Evolutionary conservation across 2,797 vertebrate species (phyloP), one percentile per base, ranked within the genome.

Genomic region (Myoxocephalus aenaeus): DNA sequence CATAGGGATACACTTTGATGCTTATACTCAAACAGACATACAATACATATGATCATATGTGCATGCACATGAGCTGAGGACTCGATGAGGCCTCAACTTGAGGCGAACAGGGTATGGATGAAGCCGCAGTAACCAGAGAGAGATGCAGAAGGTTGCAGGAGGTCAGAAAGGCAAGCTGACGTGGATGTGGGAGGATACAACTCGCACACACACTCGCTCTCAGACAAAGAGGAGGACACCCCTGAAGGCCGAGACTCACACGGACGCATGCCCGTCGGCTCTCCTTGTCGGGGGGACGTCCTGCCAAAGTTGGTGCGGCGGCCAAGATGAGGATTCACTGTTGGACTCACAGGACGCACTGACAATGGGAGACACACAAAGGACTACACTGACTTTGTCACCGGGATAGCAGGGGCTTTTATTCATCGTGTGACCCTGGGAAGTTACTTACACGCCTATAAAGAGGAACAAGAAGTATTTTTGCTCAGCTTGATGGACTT

Each of bases 271-370:
- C 85, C 86, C 85, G 62, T 32, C 22, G 20, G 29, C 78, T 88
- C 79, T 89, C 90, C 89, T 92, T 73, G 84, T 87, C 81, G 65
- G 81, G 87, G 88, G 92, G 87, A 87, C 86, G 42, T 93, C 83
- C 93, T 94, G 93, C 91, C 91, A 95, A 95, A 93, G 86, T 88
- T 87, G 75, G 79, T 82, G 72, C 38, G n/a, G 82, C 34, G 66
- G 90, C 93, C 93, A 93, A 94, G 84, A 90, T 86, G 89, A 91
- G 88, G 89, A 91, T 86, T 86, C 79, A 83, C 79, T 66, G 66
- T 82, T 0, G 84, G 81, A 91, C 91, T 90, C 86, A 84, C 81
- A 82, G 91, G 84, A 91, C 12, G 75, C 70, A 63, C 74, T 84
- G 72, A 92, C 89, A 93, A 93, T 92, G 89, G 87, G 79, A 81